Evolutionary conservation across 2,888 invertebrate species (phyloP).

Genomic region (Tineola bisselliella): DNA sequence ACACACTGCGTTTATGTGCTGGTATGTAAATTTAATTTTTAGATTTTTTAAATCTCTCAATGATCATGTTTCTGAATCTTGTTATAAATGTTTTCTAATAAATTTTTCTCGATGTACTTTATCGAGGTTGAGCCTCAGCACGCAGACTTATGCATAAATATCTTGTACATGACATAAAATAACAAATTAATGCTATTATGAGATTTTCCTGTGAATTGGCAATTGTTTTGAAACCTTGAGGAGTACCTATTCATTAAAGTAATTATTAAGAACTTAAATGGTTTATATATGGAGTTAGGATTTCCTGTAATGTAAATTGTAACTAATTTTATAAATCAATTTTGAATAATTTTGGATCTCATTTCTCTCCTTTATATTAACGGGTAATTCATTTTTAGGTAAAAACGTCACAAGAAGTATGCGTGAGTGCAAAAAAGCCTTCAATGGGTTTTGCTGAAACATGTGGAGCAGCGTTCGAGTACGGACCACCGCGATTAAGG

Average conservation of each 20-base stretch:
- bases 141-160: background rate
- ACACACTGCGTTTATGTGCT: constrained; percentile 94
- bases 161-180: background rate
- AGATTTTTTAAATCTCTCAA: too few relatives aligned
- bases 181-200: background rate
- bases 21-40: constrained; percentile 71
- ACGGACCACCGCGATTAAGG: constrained; percentile 74
- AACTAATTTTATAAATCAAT: too few relatives aligned
- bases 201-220: background rate
- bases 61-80: too few relatives aligned
- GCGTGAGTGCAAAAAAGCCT: constrained; percentile 74
- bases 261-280: background rate
- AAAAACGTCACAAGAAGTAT: constrained; percentile 78
- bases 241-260: background rate
- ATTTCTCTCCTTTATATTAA: too few relatives aligned
- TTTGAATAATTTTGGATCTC: too few relatives aligned
- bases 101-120: too few relatives aligned
- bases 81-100: too few relatives aligned
- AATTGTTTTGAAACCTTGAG: background rate
- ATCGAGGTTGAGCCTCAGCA: background rate
- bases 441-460: constrained; percentile 86
- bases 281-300: too few relatives aligned
- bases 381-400: constrained; percentile 62
- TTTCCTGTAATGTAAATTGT: too few relatives aligned
- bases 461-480: constrained; percentile 81